Conservation (phyloP, 2,888 invertebrate genomes). For the Corbicula japonica region DNA sequence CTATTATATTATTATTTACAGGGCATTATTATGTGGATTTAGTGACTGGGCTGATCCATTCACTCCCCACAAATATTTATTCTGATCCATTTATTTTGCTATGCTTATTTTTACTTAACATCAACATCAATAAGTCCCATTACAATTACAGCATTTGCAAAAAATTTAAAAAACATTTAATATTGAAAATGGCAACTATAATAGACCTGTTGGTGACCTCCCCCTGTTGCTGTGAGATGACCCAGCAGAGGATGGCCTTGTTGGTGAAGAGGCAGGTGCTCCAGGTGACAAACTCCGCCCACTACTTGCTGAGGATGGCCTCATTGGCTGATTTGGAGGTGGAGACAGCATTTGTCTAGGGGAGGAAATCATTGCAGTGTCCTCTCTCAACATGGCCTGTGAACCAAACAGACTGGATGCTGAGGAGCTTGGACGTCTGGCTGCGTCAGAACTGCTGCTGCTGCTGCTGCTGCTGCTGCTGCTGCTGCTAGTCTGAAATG, state of each 20-base stretch:
- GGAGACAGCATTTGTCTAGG: slow-evolving; percentile 15
- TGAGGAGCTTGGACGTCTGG: slow-evolving; percentile 27
- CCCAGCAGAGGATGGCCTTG: slow-evolving; percentile 43
- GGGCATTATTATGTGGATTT: too few species aligned
- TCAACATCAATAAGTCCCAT: too few species aligned
- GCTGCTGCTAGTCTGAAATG: slow-evolving; percentile 9
- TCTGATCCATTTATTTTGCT: too few species aligned
- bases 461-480: slow-evolving; percentile 2
- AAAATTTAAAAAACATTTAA: too few species aligned
- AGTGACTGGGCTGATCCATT: too few species aligned
- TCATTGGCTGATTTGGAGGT: background rate
- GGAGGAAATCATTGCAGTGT: slow-evolving; percentile 21
- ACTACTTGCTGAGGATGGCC: slow-evolving; percentile 20
- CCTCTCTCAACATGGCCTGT: slow-evolving; percentile 43
- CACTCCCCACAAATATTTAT: too few species aligned
- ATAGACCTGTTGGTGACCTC: slow-evolving; percentile 37
- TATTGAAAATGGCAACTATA: too few species aligned
- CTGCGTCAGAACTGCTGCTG: background rate
- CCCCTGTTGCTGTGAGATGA: slow-evolving; percentile 42
- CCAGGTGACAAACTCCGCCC: slow-evolving; percentile 43
- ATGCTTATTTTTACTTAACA: too few species aligned
- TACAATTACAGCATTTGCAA: too few species aligned
- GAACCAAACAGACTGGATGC: slow-evolving; percentile 55
- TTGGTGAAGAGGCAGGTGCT: background rate
- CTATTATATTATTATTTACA: too few species aligned